These are phyloP conservation scores for Tricholaema leucomelas DNA, from an alignment of 2,113 vertebrate species.

Conservation along the genomic window DNA sequence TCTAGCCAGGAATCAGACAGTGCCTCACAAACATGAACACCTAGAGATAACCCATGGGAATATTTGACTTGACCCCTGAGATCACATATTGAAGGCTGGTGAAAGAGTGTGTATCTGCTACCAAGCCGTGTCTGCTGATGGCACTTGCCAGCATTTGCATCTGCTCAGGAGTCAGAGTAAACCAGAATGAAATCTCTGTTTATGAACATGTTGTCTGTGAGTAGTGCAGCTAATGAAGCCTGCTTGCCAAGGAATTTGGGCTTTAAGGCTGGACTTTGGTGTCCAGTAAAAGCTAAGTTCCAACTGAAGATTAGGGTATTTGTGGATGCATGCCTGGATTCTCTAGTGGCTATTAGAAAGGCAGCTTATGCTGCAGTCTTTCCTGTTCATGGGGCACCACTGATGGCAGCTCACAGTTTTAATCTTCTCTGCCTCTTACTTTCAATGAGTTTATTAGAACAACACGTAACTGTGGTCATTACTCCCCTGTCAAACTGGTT, in stretches of 20 bases:
- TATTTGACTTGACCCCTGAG: constrained; percentile 31
- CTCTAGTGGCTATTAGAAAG: constrained; percentile 24
- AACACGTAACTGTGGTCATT: background rate
- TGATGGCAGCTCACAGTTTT: background rate
- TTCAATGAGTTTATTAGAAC: background rate
- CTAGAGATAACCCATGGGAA: constrained; percentile 12
- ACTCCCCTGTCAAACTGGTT: background rate
- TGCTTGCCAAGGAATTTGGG: background rate
- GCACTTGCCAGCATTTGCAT: background rate
- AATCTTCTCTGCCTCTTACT: background rate
- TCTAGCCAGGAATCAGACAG: background rate
- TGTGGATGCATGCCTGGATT: background rate
- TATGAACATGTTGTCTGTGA: background rate
- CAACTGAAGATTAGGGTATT: background rate
- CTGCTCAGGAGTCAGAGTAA: background rate
- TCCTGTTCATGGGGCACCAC: background rate
- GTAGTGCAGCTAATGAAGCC: background rate
- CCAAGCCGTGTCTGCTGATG: background rate
- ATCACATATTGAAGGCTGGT: background rate
- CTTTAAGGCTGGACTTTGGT: background rate
- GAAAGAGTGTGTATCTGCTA: constrained; percentile 2
- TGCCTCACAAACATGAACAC: background rate
- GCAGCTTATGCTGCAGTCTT: background rate
- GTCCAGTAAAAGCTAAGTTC: background rate
- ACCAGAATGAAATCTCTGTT: background rate